phyloP scores from a whole-genome alignment of 2,888 invertebrate genomes.

The Sarcophaga caerulescens region DNA sequence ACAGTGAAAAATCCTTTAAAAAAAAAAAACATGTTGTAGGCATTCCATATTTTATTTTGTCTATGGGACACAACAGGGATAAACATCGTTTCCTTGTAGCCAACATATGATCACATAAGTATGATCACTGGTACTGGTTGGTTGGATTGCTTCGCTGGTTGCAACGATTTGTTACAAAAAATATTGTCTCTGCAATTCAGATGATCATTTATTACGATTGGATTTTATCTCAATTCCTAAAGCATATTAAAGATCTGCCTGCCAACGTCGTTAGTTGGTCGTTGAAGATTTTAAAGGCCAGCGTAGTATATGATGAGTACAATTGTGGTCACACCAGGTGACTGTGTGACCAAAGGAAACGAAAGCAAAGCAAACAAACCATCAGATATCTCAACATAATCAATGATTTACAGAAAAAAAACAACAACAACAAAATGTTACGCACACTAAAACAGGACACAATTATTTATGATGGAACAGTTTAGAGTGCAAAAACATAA shows the following conservation, averaged over 20 bases:
- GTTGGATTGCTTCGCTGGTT: no score
- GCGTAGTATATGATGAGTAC: neutral
- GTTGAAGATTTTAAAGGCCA: conserved; percentile 46
- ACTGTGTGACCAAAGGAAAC: conserved; percentile 55
- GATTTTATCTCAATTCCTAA: conserved; percentile 14
- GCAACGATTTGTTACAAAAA: conserved; percentile 55
- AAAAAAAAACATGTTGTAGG: conserved; percentile 32
- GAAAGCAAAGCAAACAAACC: conserved; percentile 16
- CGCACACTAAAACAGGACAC: conserved; percentile 56
- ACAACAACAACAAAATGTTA: conserved; percentile 25
- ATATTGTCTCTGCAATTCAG: conserved; percentile 30
- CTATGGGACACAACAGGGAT: conserved; percentile 33
- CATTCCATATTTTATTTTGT: conserved; percentile 32
- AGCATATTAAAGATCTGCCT: conserved; percentile 30
- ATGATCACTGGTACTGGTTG: no score
- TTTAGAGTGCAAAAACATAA: neutral
- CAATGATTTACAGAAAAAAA: conserved; percentile 35
- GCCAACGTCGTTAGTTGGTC: neutral
- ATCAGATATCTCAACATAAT: conserved; percentile 57
- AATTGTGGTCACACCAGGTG: conserved; percentile 54
- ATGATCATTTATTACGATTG: neutral
- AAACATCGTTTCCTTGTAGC: conserved; percentile 31
- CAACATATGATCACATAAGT: neutral
- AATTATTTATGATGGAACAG: conserved; percentile 50
- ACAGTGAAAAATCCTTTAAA: conserved; percentile 29